phyloP scores from a whole-genome alignment of 2,113 vertebrate genomes.

The Seriola rivoliana region DNA sequence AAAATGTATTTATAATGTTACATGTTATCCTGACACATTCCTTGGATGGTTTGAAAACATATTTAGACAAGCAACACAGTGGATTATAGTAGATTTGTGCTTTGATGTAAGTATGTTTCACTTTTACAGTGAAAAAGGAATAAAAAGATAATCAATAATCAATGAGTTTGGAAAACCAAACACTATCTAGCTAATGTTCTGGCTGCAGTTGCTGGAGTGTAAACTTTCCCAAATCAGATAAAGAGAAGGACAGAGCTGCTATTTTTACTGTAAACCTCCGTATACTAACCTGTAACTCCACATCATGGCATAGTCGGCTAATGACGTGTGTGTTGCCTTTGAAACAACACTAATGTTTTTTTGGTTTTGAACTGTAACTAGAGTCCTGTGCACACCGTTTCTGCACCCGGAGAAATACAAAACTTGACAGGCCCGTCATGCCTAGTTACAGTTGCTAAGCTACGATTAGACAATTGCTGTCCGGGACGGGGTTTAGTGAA shows the following conservation, averaged over 20 bases:
- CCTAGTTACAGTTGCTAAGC: not conserved
- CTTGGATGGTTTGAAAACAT: not conserved
- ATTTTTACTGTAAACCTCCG: too few relatives aligned
- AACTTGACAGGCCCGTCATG: conserved; percentile 23
- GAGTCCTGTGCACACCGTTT: not conserved
- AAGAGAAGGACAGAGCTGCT: too few relatives aligned
- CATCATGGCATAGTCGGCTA: too few relatives aligned
- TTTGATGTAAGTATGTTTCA: not conserved
- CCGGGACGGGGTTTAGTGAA: conserved; percentile 11
- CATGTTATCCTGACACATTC: too few relatives aligned
- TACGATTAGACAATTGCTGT: not conserved
- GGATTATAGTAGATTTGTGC: not conserved
- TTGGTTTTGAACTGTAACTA: not conserved
- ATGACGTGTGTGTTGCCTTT: not conserved
- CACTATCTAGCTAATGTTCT: not conserved
- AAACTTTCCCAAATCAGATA: too few relatives aligned
- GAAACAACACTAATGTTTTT: not conserved
- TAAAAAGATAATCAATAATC: too few relatives aligned
- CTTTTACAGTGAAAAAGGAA: too few relatives aligned
- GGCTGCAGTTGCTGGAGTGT: not conserved
- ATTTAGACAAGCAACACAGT: not conserved
- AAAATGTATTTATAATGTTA: too few relatives aligned
- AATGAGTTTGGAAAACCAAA: too few relatives aligned
- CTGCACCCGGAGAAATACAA: not conserved
- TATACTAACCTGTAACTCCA: too few relatives aligned